Base-by-base conservation (phyloP, 2,113 vertebrate genomes). In the Sitta europaea region DNA sequence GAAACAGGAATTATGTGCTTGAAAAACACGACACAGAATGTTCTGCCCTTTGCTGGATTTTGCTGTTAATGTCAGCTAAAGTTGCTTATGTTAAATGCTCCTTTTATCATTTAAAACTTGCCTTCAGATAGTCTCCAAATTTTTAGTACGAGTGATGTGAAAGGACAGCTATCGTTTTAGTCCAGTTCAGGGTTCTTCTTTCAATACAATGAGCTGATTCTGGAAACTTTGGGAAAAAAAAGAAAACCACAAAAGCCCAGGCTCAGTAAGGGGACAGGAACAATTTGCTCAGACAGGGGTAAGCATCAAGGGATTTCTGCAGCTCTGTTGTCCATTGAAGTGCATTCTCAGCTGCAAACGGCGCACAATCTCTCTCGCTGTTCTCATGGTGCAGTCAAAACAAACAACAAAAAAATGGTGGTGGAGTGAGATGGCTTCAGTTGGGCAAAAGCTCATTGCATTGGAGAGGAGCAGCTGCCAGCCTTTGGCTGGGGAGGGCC, bases 1-100 rank as follows among this genome's bases (percentile, higher is more conserved):
- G 95, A 97, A 98, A 98, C 92, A 97, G 97, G 98, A 98, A 94
- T 96, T 82, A 90, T 88, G 96, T 97, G 96, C 95, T 98, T 98
- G 90, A 97, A 96, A 97, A 97, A 90, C 75, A 94, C 53, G 80
- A 96, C 92, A 95, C 80, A 92, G 97, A 97, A 97, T 97, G 94
- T 98, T 97, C 86, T 96, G 96, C 90, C 86, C 65, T 86, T 96
- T 79, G 86, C 92, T 97, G 84, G 86, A 90, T 95, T 95, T 95
- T 96, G 91, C 91, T 96, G 90, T 95, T 89, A 89, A 51, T 68
- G 83, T 95, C 94, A 93, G 54, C 95, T 97, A 59, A 85, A 91
- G 58, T 96, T 77, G 94, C 47, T 97, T 84, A 79, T 95, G 87
- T 96, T 96, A 88, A 97, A 94, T 77, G 80, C 73, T 97, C 86